Percentiles rank a stretch among this genome's conserved stretches.
phyloP scores from a whole-genome alignment of 2,113 vertebrate genomes.

The Serilophus lunatus region DNA sequence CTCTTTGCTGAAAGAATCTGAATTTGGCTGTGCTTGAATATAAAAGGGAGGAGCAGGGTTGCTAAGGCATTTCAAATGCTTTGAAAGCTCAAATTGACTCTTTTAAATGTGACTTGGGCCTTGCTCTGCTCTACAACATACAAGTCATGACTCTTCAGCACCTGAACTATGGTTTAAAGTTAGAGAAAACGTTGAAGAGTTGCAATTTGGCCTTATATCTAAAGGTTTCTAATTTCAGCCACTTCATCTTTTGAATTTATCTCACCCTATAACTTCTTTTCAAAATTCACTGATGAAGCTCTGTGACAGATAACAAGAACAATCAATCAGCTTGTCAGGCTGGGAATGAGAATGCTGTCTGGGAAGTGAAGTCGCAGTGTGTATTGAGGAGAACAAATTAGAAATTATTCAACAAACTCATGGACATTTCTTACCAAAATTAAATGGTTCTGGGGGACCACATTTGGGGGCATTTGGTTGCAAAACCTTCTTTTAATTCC shows the following conservation, averaged over 20 bases:
- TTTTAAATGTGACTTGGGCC: neutral
- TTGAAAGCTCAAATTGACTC: neutral
- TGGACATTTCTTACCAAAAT: neutral
- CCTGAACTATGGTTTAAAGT: neutral
- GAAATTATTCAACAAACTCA: neutral
- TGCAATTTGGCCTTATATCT: neutral
- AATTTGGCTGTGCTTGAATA: neutral
- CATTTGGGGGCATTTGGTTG: neutral
- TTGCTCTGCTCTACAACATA: neutral
- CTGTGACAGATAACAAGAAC: neutral
- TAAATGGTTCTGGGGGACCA: neutral
- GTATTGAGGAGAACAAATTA: neutral
- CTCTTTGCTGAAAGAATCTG: neutral
- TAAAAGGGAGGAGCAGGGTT: neutral
- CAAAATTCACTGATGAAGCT: neutral
- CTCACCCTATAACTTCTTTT: neutral
- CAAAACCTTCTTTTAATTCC: neutral
- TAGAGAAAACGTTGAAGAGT: neutral
- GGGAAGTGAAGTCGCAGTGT: neutral
- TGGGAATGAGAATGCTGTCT: neutral
- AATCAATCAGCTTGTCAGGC: conserved; percentile 7
- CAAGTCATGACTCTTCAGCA: neutral
- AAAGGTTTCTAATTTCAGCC: neutral
- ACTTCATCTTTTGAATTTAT: neutral
- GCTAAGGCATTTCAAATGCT: neutral